Evolutionary conservation across 2,888 invertebrate species (phyloP).

Genomic region (Meteorus cinctellus): DNA sequence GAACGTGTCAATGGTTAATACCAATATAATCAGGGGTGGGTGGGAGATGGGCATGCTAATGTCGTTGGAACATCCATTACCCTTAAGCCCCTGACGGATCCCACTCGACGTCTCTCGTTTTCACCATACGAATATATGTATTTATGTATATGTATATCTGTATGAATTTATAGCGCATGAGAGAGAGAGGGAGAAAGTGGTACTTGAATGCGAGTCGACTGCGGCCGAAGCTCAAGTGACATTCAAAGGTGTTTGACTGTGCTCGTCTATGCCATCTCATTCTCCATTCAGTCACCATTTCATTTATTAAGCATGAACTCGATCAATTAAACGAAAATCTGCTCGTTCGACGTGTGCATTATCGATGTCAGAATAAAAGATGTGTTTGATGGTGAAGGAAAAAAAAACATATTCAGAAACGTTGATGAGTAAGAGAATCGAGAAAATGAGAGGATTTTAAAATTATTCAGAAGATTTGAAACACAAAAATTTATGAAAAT

Average conservation of each 20-base stretch:
- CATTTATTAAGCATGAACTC: conserved; percentile 47
- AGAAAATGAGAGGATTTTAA: background rate
- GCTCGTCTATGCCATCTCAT: conserved; percentile 25
- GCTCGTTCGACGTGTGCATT: background rate
- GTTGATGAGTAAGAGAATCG: background rate
- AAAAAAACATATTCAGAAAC: background rate
- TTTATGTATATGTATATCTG: conserved; percentile 2
- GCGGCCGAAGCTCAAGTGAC: conserved; percentile 20
- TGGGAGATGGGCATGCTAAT: conserved; percentile 66
- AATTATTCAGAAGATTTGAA: background rate
- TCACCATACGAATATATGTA: conserved; percentile 42
- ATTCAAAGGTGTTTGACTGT: conserved; percentile 35
- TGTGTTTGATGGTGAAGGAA: background rate
- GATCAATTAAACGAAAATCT: conserved; percentile 51
- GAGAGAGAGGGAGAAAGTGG: background rate
- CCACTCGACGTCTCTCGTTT: conserved; percentile 64
- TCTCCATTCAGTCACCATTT: conserved; percentile 31
- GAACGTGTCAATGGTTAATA: conserved; percentile 60
- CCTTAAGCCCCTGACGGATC: conserved; percentile 69
- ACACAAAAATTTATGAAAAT: too few species aligned
- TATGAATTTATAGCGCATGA: background rate
- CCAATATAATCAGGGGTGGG: conserved; percentile 66
- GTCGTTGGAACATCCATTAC: conserved; percentile 71
- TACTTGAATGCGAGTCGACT: conserved; percentile 37
- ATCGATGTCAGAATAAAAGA: background rate